These are phyloP conservation scores for Characodon lateralis DNA, from an alignment of 2,797 vertebrate species.

Conservation along the genomic window DNA sequence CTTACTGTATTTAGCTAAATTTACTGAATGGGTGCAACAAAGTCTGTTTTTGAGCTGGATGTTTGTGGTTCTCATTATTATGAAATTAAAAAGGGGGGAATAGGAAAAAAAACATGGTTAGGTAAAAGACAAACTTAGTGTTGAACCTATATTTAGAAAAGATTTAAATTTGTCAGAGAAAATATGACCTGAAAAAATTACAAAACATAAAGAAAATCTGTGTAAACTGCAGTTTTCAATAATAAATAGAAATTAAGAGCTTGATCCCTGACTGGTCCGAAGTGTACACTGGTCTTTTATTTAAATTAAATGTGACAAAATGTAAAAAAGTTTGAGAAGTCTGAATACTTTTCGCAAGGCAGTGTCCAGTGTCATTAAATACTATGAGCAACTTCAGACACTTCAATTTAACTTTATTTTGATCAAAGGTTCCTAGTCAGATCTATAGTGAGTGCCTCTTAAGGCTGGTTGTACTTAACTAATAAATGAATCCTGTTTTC, in stretches of 20 bases:
- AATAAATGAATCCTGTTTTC: conserved; percentile 6
- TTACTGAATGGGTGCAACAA: background rate
- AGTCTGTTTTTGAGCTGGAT: background rate
- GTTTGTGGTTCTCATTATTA: background rate
- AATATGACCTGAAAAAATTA: background rate
- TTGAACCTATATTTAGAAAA: background rate
- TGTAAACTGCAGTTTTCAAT: background rate
- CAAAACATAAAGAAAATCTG: background rate
- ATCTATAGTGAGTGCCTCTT: background rate
- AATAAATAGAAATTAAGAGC: background rate
- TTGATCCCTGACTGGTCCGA: background rate
- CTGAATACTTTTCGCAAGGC: background rate
- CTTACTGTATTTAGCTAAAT: background rate
- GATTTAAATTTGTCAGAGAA: background rate
- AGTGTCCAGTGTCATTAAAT: background rate
- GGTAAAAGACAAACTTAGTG: background rate
- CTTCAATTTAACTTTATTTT: background rate
- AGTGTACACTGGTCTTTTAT: background rate
- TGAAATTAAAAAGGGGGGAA: background rate
- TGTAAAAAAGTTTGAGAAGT: background rate
- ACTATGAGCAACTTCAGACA: background rate
- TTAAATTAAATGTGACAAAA: background rate
- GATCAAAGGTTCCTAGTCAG: background rate
- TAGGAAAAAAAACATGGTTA: background rate
- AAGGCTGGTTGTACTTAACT: conserved; percentile 4